These are phyloP conservation scores for Drosophila pruinosa DNA, from an alignment of 1,140 invertebrate genomes.

Conservation along the genomic window DNA sequence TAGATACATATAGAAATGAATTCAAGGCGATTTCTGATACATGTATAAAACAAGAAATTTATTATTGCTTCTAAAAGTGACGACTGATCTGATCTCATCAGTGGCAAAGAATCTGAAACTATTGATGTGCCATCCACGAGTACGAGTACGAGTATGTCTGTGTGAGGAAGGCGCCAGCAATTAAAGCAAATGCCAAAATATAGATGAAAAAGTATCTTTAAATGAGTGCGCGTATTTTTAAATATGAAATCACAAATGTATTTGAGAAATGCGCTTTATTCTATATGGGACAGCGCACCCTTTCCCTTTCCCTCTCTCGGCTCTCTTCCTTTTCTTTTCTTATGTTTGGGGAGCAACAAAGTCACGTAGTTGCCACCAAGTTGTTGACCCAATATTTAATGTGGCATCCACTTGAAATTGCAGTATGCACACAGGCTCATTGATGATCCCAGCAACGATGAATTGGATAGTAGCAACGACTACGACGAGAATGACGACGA, in stretches of 20 bases:
- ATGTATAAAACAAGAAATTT: neutral
- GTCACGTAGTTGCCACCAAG: conserved; percentile 63
- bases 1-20: neutral
- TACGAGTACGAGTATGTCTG: conserved; percentile 24
- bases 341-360: neutral
- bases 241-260: conserved; percentile 51
- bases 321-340: neutral
- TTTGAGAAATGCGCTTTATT: conserved; percentile 26
- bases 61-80: conserved; percentile 41
- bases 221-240: conserved; percentile 55
- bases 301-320: neutral
- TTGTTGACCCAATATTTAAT: conserved; percentile 57
- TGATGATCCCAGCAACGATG: conserved; percentile 62
- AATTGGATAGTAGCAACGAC: conserved; percentile 38
- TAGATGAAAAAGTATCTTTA: conserved; percentile 55
- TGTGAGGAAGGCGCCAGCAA: conserved; percentile 60
- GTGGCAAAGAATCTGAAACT: conserved; percentile 58
- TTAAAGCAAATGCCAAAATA: conserved; percentile 56
- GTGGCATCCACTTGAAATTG: conserved; percentile 27
- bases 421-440: conserved; percentile 65
- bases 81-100: conserved; percentile 77
- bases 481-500: conserved; percentile 34
- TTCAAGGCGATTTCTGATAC: conserved; percentile 24
- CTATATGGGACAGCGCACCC: conserved; percentile 7
- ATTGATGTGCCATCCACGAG: conserved; percentile 39